Conservation (phyloP, 64 coral and sea anemone genomes). For the Pocillopora damicornis region DNA sequence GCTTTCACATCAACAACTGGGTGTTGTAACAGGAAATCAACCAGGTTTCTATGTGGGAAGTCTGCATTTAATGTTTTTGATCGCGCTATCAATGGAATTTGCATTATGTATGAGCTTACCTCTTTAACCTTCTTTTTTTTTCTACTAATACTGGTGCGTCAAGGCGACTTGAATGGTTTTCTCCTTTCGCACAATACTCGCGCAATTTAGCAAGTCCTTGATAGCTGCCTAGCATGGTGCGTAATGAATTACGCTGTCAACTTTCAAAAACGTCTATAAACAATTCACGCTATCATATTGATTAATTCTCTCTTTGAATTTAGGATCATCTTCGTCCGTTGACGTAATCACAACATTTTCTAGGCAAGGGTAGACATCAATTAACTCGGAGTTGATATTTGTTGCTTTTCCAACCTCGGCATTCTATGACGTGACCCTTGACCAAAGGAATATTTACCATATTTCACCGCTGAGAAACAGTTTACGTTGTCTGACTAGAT, state of each 20-base stretch:
- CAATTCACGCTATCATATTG: too few relatives aligned
- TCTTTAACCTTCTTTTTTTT: too few relatives aligned
- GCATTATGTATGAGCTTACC: too few relatives aligned
- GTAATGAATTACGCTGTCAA: too few relatives aligned
- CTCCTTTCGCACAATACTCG: too few relatives aligned
- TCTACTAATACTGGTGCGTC: too few relatives aligned
- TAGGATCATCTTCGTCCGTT: too few relatives aligned
- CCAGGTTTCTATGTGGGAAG: neutral
- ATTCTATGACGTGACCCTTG: slow-evolving; percentile 5
- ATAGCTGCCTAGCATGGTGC: too few relatives aligned
- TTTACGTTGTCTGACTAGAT: neutral
- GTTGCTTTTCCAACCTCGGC: neutral
- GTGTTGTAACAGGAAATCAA: neutral
- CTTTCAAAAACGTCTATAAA: too few relatives aligned
- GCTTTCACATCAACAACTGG: neutral
- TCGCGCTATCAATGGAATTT: neutral
- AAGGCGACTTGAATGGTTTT: too few relatives aligned
- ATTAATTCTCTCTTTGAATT: too few relatives aligned
- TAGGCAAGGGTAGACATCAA: neutral
- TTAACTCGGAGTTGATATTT: neutral
- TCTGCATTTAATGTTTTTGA: neutral
- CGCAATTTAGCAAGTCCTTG: too few relatives aligned
- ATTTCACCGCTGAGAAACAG: neutral
- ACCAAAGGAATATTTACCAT: slow-evolving; percentile 6
- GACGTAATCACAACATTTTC: neutral